A percentile compares a stretch with the other conserved stretches of the same genome.
Conservation (phyloP, 2,888 invertebrate species). For the Pantelozetes paolii region DNA sequence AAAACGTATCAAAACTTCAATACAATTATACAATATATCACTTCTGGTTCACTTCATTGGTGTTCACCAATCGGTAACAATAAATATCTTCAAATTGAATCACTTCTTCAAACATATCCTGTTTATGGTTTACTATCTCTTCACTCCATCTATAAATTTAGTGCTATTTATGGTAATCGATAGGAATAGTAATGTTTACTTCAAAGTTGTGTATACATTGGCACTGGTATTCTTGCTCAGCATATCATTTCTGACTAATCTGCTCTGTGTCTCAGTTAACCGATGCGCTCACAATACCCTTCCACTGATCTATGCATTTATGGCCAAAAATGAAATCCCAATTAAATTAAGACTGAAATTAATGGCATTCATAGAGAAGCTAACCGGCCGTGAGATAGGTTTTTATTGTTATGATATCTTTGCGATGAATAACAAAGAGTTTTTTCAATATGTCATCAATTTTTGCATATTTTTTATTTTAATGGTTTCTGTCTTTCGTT, state of each 20-base stretch:
- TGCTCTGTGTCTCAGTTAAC: not conserved
- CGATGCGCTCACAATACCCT: not conserved
- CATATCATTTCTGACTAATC: not conserved
- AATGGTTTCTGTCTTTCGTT: not conserved
- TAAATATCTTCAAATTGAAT: not conserved
- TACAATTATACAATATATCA: not conserved
- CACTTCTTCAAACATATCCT: not conserved
- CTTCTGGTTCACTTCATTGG: not conserved
- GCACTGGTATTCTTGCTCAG: not conserved
- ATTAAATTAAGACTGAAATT: not conserved
- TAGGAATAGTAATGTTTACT: not conserved
- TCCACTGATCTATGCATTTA: not conserved
- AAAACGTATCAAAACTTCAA: not conserved
- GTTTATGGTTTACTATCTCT: constrained; percentile 18
- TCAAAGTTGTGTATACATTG: not conserved
- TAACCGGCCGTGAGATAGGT: not conserved
- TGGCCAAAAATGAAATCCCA: not conserved
- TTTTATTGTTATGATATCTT: not conserved
- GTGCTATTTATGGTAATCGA: constrained; percentile 16
- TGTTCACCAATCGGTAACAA: not conserved
- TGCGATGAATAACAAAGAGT: not conserved
- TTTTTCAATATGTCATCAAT: not conserved
- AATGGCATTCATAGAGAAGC: not conserved
- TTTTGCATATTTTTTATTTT: not conserved
- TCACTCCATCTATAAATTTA: not conserved